Conservation (phyloP, 2,113 vertebrate genomes). For the Eonycteris spelaea region DNA sequence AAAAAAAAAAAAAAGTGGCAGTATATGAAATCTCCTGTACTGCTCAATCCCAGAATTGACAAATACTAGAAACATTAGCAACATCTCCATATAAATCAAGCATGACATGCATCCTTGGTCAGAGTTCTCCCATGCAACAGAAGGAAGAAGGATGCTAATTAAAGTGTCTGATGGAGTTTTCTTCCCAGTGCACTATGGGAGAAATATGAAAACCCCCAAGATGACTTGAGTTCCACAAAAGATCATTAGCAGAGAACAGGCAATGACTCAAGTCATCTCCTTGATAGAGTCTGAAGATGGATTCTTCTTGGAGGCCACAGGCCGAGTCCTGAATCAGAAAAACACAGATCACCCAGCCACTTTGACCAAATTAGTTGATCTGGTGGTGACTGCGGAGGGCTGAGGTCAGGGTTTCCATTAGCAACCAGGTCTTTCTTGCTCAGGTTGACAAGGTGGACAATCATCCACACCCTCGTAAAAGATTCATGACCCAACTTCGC, state of each 20-base stretch:
- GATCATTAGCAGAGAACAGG: background rate
- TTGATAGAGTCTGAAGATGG: background rate
- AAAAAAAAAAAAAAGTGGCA: background rate
- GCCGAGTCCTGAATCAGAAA: slow-evolving; percentile 28
- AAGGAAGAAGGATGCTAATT: background rate
- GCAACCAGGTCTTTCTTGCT: slow-evolving; percentile 78
- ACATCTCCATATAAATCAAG: background rate
- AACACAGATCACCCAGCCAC: background rate
- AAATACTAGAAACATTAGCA: slow-evolving; percentile 9
- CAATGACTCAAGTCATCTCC: background rate
- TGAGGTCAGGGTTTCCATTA: slow-evolving; percentile 78
- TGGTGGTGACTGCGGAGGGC: slow-evolving; percentile 55
- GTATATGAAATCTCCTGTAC: background rate
- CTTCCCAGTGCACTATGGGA: background rate
- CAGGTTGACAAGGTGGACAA: slow-evolving; percentile 83
- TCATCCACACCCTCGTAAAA: slow-evolving; percentile 84
- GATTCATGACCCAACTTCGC: slow-evolving; percentile 87
- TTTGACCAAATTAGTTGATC: slow-evolving; percentile 37
- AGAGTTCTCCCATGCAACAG: background rate
- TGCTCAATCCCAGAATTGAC: background rate
- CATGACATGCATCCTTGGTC: background rate
- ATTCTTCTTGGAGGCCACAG: slow-evolving; percentile 32
- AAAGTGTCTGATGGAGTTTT: background rate
- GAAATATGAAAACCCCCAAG: background rate
- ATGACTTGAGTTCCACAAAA: background rate